phyloP scores from a whole-genome alignment of 2,113 vertebrate genomes.

The Merops nubicus region DNA sequence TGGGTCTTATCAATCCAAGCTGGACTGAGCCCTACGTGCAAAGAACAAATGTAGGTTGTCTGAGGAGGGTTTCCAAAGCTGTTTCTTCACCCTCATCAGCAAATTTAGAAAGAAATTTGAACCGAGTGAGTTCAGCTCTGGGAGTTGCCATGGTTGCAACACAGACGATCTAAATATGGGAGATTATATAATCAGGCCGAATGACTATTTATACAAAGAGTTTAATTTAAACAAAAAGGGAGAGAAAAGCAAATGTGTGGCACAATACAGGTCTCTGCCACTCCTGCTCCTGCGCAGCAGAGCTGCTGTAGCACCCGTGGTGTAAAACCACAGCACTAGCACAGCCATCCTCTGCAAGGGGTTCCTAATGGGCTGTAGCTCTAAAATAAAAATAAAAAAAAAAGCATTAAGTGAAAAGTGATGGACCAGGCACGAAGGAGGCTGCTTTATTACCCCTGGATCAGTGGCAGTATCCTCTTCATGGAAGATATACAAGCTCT shows the following conservation, averaged over 20 bases:
- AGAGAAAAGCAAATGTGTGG: conserved; percentile 47
- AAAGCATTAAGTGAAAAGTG: not conserved
- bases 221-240: conserved; percentile 66
- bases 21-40: conserved; percentile 3
- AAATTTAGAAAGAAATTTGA: conserved; percentile 80
- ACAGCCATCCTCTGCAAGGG: not conserved
- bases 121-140: conserved; percentile 49
- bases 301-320: not conserved
- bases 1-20: not conserved
- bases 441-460: not conserved
- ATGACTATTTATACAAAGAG: conserved; percentile 75
- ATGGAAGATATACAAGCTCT: not conserved
- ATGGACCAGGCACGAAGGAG: not conserved
- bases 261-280: conserved; percentile 36
- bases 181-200: conserved; percentile 77
- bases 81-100: conserved; percentile 73
- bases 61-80: conserved; percentile 59
- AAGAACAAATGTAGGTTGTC: conserved; percentile 60
- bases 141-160: conserved; percentile 79
- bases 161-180: conserved; percentile 80
- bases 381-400: not conserved
- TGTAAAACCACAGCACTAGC: not conserved
- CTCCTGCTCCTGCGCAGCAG: not conserved
- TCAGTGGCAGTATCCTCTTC: not conserved
- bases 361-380: not conserved